These are phyloP conservation scores for Drosophila trapezifrons DNA, from an alignment of 1,140 invertebrate species.

Conservation along the genomic window DNA sequence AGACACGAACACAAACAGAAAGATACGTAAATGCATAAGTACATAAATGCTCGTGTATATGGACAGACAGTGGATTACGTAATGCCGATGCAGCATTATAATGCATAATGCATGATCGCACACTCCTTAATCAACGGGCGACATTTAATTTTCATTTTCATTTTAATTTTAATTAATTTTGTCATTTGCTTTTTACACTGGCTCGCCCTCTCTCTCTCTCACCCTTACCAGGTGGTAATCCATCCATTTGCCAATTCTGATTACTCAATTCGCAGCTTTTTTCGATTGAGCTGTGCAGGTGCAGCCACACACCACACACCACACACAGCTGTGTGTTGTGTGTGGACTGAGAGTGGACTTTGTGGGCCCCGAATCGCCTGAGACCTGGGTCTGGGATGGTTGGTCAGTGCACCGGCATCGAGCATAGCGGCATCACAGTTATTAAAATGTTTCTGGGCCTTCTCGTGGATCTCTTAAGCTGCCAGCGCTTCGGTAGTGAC, in stretches of 20 bases:
- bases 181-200: slow-evolving; percentile 52
- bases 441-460: slow-evolving; percentile 43
- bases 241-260: slow-evolving; percentile 33
- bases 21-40: slow-evolving; percentile 26
- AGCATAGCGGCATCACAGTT: neutral
- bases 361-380: slow-evolving; percentile 2
- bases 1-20: slow-evolving; percentile 6
- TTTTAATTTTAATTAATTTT: slow-evolving; percentile 76
- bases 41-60: slow-evolving; percentile 33
- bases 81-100: slow-evolving; percentile 19
- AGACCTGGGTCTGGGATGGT: no score
- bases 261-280: slow-evolving; percentile 14
- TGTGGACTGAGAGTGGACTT: neutral
- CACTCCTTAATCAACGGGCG: slow-evolving; percentile 50
- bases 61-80: slow-evolving; percentile 14
- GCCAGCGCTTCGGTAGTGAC: slow-evolving; percentile 10
- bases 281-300: slow-evolving; percentile 14
- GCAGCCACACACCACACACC: neutral
- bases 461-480: slow-evolving; percentile 47
- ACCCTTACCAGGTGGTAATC: slow-evolving; percentile 16
- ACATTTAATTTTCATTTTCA: slow-evolving; percentile 63
- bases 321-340: slow-evolving; percentile 6
- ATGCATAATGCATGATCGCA: slow-evolving; percentile 63
- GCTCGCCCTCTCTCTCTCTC: neutral
- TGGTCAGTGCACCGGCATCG: neutral